A percentile compares a stretch with the other conserved stretches of the same genome.
Evolutionary conservation across 2,113 vertebrate species (phyloP).

Genomic region (Hiodon alosoides): DNA sequence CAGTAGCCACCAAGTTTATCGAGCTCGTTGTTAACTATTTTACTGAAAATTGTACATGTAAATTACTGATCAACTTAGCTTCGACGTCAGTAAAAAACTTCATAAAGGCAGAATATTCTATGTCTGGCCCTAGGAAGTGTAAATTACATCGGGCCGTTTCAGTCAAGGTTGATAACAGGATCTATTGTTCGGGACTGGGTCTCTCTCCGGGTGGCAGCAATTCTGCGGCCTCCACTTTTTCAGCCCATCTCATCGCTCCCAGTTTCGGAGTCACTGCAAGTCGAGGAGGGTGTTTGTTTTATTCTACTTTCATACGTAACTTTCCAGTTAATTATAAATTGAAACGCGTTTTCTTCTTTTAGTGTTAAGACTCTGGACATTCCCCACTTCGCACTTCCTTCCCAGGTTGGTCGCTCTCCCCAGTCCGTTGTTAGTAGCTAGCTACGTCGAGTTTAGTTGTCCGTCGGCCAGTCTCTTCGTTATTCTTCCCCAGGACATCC

Average conservation of each 20-base stretch:
- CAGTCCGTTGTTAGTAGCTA: not conserved
- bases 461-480: not conserved
- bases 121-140: not conserved
- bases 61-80: too few species aligned
- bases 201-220: conserved; percentile 3
- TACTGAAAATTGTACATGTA: too few species aligned
- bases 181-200: not conserved
- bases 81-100: too few species aligned
- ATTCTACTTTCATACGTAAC: not conserved
- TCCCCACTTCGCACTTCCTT: not conserved
- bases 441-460: too few species aligned
- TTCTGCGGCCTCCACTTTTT: conserved; percentile 9
- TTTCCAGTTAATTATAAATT: too few species aligned
- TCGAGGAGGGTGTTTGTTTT: not conserved
- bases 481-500: not conserved
- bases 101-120: too few species aligned
- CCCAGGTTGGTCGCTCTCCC: not conserved
- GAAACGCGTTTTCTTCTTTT: not conserved
- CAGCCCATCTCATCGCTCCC: conserved; percentile 16
- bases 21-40: too few species aligned
- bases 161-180: not conserved
- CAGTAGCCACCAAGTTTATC: too few species aligned
- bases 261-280: not conserved
- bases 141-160: not conserved
- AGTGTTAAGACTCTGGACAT: not conserved